Conservation (phyloP, 2,797 vertebrate species). For the Delichon dasypus region DNA sequence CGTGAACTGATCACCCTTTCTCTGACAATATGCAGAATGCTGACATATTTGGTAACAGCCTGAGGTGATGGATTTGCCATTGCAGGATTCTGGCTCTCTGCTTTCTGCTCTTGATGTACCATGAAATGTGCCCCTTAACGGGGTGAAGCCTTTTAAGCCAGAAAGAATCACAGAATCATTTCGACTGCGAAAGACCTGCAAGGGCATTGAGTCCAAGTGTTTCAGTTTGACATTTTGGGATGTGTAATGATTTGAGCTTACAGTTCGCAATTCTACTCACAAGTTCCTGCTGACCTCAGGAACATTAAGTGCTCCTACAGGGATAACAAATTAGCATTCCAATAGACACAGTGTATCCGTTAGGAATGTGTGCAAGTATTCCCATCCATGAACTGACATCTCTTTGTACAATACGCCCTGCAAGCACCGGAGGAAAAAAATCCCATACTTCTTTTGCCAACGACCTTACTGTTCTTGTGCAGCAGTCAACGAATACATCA, state of each 20-base stretch:
- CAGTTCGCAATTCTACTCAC: background rate
- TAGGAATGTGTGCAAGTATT: background rate
- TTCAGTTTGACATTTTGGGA: background rate
- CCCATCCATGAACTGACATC: background rate
- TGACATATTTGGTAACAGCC: background rate
- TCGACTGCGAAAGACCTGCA: background rate
- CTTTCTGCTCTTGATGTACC: background rate
- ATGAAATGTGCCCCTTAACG: background rate
- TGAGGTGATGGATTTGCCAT: background rate
- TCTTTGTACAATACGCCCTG: background rate
- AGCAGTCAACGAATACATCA: background rate
- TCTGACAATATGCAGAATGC: background rate
- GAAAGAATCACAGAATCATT: background rate
- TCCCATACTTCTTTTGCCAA: background rate
- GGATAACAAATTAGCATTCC: background rate
- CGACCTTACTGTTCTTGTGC: background rate
- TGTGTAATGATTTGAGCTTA: background rate
- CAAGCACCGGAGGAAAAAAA: background rate
- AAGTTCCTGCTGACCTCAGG: background rate
- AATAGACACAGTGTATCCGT: background rate
- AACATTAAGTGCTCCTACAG: background rate
- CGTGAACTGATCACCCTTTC: background rate
- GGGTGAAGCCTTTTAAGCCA: background rate
- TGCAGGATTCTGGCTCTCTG: background rate
- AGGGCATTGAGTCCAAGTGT: background rate